Base-by-base conservation (phyloP, 1,140 invertebrate species). In the Eriocheir sinensis region DNA sequence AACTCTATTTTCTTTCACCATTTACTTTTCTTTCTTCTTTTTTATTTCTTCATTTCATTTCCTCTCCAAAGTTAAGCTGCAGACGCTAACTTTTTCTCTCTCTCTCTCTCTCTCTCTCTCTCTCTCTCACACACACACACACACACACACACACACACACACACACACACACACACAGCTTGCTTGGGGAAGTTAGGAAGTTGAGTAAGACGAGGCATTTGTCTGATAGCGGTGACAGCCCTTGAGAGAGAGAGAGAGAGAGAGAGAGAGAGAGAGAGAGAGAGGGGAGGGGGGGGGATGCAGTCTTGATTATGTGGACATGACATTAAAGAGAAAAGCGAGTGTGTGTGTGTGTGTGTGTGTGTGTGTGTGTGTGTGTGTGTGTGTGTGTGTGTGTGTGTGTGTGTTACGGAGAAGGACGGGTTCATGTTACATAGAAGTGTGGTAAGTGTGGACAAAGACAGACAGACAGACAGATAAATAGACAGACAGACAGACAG, bases 191-290 rank as follows among this genome's bases (percentile, higher is more conserved):
- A 72, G 60, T 21, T 72, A n/a, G 60, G 21, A 72, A 72, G 27
- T 72, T 72, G 27, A n/a, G 6, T n/a, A 72, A n/a, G 60, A 72
- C 60, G 60, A 72, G 60, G 21, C 21, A n/a, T 72, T 53, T 53
- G 48, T 72, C 60, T 72, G 60, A n/a, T 72, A n/a, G 60, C n/a
- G 60, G 60, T 72, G 60, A 72, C 60, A 72, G 60, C n/a, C 60
- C 60, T 8, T 72, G 60, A n/a, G 60, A 72, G 21, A n/a, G 21
- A 72, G 27, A 21, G 27, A 72, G 60, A 72, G 21, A n/a, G 21
- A 21, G 27, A 12, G 60, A n/a, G 21, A 27, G 17, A 4, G 53
- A 8, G 60, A n/a, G 27, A 72, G 9, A n/a, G 60, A n/a, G 17
- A n/a, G 60, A 4, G 27, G 8, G 27, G 27, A 4, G 12, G 60